Base-by-base conservation (phyloP, 1,140 invertebrate genomes). In the Hesperophylax magnus region DNA sequence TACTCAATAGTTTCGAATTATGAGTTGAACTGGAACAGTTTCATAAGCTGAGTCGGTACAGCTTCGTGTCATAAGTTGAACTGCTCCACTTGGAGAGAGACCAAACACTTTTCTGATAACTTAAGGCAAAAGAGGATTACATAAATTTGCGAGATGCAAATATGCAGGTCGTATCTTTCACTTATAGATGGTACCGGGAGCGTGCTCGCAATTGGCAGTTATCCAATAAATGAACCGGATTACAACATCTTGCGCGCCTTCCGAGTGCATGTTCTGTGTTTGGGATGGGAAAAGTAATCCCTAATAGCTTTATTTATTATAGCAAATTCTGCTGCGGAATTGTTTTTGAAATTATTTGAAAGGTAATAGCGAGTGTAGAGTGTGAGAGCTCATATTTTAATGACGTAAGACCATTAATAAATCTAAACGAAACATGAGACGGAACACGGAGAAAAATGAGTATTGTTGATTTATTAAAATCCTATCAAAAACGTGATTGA, bases 101-200 rank as follows among this genome's bases (percentile, higher is more conserved):
- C 79, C 79, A 81, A 83, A 75, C 82, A 81, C 79, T 81, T 80
- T 81, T 81, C 79, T 76, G 79, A 81, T 81, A 83, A 78, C 58
- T 80, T 80, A 65, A 65, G 34, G 75, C 67, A 53, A 77, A 80
- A 83, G 79, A 39, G 78, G 78, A 83, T 83, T 80, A 71, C 60
- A 71, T 75, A 78, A 78, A 78, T 78, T 22, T 69, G 47, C n/a
- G 52, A 65, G 24, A 60, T 76, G 72, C 53, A 76, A 72, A 76
- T 58, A 76, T 58, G 54, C 53, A 24, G 72, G 72, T 39, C 72
- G 54, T 60, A 58, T 76, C 72, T 76, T 22, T 24, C 18, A 58
- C 54, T 60, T 76, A 72, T 27, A 52, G 58, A 61, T 24, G 20
- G 20, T 7, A 17, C 39, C 3, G 39, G 22, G 34, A 20, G 4